These are phyloP conservation scores for Nilaparvata lugens DNA, from an alignment of 1,140 invertebrate genomes.

Conservation along the genomic window DNA sequence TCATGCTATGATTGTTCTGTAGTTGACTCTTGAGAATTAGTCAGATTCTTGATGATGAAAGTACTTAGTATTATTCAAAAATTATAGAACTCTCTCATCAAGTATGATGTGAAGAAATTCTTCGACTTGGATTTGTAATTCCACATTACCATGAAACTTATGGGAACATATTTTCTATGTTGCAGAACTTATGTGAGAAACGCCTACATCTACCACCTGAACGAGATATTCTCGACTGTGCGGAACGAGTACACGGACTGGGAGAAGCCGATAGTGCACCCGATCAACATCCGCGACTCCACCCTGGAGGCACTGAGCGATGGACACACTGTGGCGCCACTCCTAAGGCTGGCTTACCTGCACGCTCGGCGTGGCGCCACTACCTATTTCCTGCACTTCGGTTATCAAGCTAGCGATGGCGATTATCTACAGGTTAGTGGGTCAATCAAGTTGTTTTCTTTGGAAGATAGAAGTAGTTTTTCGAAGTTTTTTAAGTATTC, in stretches of 20 bases:
- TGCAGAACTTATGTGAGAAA: conserved; percentile 75
- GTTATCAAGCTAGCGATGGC: conserved; percentile 64
- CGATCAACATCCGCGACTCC: conserved; percentile 72
- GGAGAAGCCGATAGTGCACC: conserved; percentile 76
- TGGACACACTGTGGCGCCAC: conserved; percentile 63
- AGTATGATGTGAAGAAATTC: no score
- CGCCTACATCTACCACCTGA: conserved; percentile 76
- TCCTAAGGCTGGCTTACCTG: conserved; percentile 57
- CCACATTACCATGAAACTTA: no score
- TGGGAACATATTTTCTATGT: conserved; percentile 13
- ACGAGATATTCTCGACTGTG: conserved; percentile 85
- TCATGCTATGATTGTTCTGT: no score
- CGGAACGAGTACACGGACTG: conserved; percentile 90
- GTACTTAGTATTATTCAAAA: no score
- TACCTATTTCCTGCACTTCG: conserved; percentile 73
- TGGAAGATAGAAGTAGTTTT: no score
- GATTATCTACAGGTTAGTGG: conserved; percentile 56
- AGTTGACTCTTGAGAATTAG: no score
- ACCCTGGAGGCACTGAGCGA: conserved; percentile 83
- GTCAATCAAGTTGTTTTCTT: no score
- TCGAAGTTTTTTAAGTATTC: no score
- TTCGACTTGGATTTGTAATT: no score
- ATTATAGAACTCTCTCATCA: no score
- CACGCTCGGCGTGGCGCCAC: conserved; percentile 56
- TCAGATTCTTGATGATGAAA: no score